Evolutionary conservation across 2,113 vertebrate genomes (phyloP), one percentile per base, ranked within the genome.

Genomic region (Nesogale talazaci): DNA sequence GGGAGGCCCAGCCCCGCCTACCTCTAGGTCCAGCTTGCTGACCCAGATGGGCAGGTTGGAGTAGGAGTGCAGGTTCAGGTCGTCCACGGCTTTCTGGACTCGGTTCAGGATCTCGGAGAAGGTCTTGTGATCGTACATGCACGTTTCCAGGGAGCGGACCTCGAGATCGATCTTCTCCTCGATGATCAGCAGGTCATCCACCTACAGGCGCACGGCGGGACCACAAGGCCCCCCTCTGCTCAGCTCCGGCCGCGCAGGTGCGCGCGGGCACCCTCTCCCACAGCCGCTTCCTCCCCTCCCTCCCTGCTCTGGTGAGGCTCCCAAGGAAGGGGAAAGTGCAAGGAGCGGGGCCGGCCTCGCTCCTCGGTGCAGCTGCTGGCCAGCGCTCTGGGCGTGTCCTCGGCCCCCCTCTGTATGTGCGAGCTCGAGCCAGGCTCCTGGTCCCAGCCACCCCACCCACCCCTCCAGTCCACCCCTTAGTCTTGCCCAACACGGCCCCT

Each of bases 31-130:
- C 11, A 99, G 97, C 83, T 99, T 99, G 97, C 99, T 99, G 94
- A 99, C 99, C 99, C 99, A 99, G 97, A 99, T 99, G 52, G 99
- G 99, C 95, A 99, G 97, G 89, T 99, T 99, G 95, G 99, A 99
- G 11, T 99, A 99, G 0, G 99, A 99, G 95, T 99, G 99, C 95
- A 99, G 98, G 97, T 99, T 99, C 9, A 99, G 98, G 97, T 99
- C 99, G 56, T 99, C 99, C 91, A 99, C 99, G 14, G 99, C 99
- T 95, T 99, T 99, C 97, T 99, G 99, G 89, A 99, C 98, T 82
- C 99, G 98, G 97, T 98, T 99, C 84, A 99, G 97, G 96, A 99
- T 99, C 95, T 99, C 99, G 0, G 99, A 99, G 98, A 99, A 99
- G 22, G 98, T 99, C 97, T 99, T 99, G 92, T 99, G 97, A 29